Percentiles rank a stretch among this genome's conserved stretches.
Evolutionary conservation across 2,888 invertebrate genomes (phyloP).

Genomic region (Pycnomerus fuliginosus): DNA sequence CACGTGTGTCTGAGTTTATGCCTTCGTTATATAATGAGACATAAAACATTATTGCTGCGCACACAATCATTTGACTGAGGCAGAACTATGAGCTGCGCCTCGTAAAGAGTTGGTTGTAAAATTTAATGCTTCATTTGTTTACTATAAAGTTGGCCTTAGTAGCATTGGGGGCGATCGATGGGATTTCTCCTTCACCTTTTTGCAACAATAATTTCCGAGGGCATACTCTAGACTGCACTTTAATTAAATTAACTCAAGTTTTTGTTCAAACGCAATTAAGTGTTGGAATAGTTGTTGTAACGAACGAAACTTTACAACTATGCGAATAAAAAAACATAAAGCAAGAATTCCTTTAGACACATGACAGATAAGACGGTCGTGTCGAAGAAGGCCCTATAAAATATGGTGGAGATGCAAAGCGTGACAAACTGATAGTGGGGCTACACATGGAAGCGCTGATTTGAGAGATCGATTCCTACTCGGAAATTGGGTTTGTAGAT

Average conservation of each 20-base stretch:
- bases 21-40: conserved; percentile 12
- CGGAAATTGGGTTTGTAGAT: conserved; percentile 52
- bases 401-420: conserved; percentile 24
- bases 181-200: too few species aligned
- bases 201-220: too few species aligned
- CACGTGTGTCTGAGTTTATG: conserved; percentile 17
- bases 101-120: conserved; percentile 21
- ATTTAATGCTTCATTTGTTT: conserved; percentile 26
- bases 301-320: background rate
- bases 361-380: conserved; percentile 16
- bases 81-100: conserved; percentile 15
- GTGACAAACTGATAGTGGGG: conserved; percentile 31
- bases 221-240: too few species aligned
- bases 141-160: conserved; percentile 14
- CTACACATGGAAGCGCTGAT: conserved; percentile 44
- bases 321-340: background rate
- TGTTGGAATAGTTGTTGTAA: background rate
- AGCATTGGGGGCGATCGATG: conserved; percentile 10
- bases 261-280: background rate
- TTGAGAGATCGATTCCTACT: conserved; percentile 48
- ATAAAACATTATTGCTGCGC: conserved; percentile 20
- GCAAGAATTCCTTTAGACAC: conserved; percentile 1
- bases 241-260: background rate
- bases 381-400: conserved; percentile 19
- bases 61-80: conserved; percentile 8